Evolutionary conservation across 2,113 vertebrate species (phyloP).

Genomic region (Varanus salvator): DNA sequence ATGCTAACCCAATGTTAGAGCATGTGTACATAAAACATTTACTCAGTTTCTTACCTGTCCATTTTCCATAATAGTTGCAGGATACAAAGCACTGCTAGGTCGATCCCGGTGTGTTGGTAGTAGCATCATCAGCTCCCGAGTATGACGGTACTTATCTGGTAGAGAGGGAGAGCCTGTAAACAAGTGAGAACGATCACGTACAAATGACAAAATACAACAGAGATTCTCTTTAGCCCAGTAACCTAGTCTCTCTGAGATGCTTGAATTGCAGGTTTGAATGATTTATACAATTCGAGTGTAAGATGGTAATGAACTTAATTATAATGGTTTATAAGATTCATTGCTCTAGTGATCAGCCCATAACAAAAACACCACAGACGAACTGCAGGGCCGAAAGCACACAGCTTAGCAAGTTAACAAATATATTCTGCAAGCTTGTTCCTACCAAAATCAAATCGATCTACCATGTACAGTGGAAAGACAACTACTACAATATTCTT

Average conservation of each 20-base stretch:
- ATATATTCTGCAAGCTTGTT: slow-evolving; percentile 28
- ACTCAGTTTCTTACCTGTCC: slow-evolving; percentile 83
- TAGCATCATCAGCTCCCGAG: slow-evolving; percentile 92
- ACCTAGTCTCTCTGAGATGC: slow-evolving; percentile 38
- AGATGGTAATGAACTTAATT: slow-evolving; percentile 51
- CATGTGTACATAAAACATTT: not conserved
- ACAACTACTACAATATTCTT: not conserved
- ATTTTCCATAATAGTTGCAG: slow-evolving; percentile 86
- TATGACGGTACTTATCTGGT: slow-evolving; percentile 94
- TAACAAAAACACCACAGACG: slow-evolving; percentile 25
- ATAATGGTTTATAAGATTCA: slow-evolving; percentile 31
- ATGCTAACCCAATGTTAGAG: not conserved
- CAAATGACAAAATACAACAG: slow-evolving; percentile 78
- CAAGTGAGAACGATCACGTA: slow-evolving; percentile 84
- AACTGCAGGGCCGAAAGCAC: not conserved
- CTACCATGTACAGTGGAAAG: not conserved
- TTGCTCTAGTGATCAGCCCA: slow-evolving; percentile 16
- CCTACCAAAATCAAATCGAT: slow-evolving; percentile 2
- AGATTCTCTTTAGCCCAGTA: slow-evolving; percentile 54
- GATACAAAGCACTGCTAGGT: slow-evolving; percentile 92
- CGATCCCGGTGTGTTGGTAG: slow-evolving; percentile 90
- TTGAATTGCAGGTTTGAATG: slow-evolving; percentile 29
- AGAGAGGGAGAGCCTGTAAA: slow-evolving; percentile 95
- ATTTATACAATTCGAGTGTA: slow-evolving; percentile 56
- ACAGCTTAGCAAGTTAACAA: slow-evolving; percentile 4